Conservation (phyloP, 2,797 vertebrate species). For the Pangasius larnaudii region DNA sequence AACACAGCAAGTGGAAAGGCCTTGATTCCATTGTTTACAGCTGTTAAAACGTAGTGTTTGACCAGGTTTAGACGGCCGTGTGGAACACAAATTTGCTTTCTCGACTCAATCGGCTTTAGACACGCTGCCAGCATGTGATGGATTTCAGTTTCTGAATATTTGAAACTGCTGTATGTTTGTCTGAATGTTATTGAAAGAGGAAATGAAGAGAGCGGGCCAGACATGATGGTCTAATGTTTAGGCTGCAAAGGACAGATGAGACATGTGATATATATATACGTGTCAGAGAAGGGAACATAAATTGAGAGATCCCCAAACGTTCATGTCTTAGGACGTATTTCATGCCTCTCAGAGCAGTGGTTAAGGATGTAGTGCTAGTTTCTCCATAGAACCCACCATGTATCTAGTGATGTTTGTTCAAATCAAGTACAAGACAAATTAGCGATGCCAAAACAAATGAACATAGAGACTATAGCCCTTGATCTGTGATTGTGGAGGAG, state of each 20-base stretch:
- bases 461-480: background rate
- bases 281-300: background rate
- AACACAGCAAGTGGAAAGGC: conserved; percentile 16
- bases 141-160: conserved; percentile 26
- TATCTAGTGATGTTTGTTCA: background rate
- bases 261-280: background rate
- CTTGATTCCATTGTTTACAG: conserved; percentile 40
- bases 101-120: background rate
- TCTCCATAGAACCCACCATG: background rate
- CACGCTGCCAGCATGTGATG: conserved; percentile 15
- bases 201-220: conserved; percentile 6
- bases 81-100: conserved; percentile 32
- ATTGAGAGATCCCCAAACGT: background rate
- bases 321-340: background rate
- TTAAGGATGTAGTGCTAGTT: background rate
- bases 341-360: background rate
- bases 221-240: conserved; percentile 7
- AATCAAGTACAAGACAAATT: background rate
- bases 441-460: background rate
- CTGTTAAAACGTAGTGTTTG: conserved; percentile 38
- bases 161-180: conserved; percentile 15
- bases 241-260: background rate
- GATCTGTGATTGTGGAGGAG: background rate
- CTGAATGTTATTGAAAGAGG: conserved; percentile 7
- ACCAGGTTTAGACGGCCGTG: conserved; percentile 41